A percentile compares a stretch with the other conserved stretches of the same genome.
These are phyloP conservation scores for Siniperca undulata DNA, from an alignment of 2,797 vertebrate species.

Conservation along the genomic window DNA sequence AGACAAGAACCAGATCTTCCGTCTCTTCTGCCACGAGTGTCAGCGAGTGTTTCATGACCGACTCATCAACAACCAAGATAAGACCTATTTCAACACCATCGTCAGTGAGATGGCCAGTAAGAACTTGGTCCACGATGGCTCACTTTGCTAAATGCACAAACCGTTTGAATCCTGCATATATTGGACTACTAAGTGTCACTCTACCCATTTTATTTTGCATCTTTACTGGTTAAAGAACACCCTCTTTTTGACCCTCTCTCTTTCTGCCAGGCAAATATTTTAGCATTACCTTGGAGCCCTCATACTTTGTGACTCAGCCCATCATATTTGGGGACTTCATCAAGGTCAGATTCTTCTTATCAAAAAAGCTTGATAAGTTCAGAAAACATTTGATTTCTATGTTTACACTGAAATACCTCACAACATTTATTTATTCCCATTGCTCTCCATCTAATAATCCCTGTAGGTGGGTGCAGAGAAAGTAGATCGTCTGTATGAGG, in stretches of 20 bases:
- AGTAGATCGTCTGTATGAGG: constrained; percentile 85
- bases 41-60: constrained; percentile 90
- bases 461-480: constrained; percentile 84
- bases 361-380: not conserved
- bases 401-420: not conserved
- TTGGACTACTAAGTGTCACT: not conserved
- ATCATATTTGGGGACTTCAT: constrained; percentile 92
- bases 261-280: constrained; percentile 88
- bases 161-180: not conserved
- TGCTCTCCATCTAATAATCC: constrained; percentile 1
- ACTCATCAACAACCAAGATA: constrained; percentile 90
- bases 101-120: constrained; percentile 90
- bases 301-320: constrained; percentile 85
- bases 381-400: not conserved
- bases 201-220: not conserved
- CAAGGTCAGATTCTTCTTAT: constrained; percentile 76
- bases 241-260: not conserved
- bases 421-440: not conserved
- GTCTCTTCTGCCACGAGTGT: constrained; percentile 91
- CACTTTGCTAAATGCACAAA: not conserved
- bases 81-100: constrained; percentile 89
- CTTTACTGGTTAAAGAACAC: not conserved
- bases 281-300: constrained; percentile 84
- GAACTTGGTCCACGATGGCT: not conserved
- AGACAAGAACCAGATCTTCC: constrained; percentile 89